Percentiles rank a stretch among this genome's conserved stretches.
Conservation (phyloP, 2,888 invertebrate species). For the Calameuta pallipes region DNA sequence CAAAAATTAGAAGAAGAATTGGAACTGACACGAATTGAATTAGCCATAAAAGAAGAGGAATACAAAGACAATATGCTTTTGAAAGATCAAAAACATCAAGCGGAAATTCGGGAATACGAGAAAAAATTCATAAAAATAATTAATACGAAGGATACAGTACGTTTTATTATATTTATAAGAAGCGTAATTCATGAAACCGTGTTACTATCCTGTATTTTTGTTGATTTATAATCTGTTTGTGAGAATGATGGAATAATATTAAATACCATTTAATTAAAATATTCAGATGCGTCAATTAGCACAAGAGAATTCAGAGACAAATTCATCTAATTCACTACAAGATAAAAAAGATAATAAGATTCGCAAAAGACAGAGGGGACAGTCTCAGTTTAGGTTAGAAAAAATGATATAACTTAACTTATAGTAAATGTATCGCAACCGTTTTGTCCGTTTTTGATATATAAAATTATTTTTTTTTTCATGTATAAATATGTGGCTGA, state of each 20-base stretch:
- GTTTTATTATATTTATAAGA: slow-evolving; percentile 5
- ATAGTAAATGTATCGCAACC: background rate
- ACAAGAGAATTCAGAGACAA: background rate
- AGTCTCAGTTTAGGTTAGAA: background rate
- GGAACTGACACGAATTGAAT: slow-evolving; percentile 22
- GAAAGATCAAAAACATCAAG: slow-evolving; percentile 26
- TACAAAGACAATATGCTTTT: slow-evolving; percentile 26
- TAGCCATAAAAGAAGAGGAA: slow-evolving; percentile 25
- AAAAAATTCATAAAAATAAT: slow-evolving; percentile 18
- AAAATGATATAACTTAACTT: background rate
- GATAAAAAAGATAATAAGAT: background rate
- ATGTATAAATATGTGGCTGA: background rate
- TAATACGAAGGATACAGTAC: background rate
- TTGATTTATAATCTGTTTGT: background rate
- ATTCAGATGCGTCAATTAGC: background rate
- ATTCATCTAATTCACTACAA: background rate
- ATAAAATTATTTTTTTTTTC: background rate
- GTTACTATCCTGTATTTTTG: background rate
- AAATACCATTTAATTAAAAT: background rate
- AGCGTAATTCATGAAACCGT: background rate
- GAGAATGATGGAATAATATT: background rate
- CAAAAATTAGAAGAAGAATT: slow-evolving; percentile 31
- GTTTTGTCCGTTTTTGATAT: background rate
- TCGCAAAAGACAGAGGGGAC: background rate
- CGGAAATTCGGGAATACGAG: slow-evolving; percentile 28